Base-by-base conservation (phyloP, 1,140 invertebrate genomes). In the Holotrichia oblita region DNA sequence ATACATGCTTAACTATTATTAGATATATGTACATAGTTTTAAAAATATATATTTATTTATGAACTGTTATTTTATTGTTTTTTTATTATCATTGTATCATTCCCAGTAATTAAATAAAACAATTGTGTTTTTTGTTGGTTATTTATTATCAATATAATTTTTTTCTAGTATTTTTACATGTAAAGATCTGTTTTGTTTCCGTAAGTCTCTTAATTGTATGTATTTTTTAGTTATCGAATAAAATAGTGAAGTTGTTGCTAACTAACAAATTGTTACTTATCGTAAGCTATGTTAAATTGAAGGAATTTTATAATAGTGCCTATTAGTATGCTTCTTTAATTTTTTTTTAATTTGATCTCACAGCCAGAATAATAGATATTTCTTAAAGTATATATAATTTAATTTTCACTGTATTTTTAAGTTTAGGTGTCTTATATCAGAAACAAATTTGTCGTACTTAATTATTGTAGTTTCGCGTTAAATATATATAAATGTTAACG, bases 71-170 rank as follows among this genome's bases (percentile, higher is more conserved):
- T 69, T 69, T 34, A 34, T 34, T 69, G 17, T 69, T 69, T 69
- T n/a, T n/a, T 69, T 17, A 34, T 69, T 69, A 27, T 12, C 27
- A 69, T 69, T 69, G 8, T 69, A 69, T 69, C 61, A 69, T 69
- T 69, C 61, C 61, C 61, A 69, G 22, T 69, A 69, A 69, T 27
- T 69, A 69, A 64, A 64, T 64, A 64, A 69, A 55, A 17, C 14
- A 55, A 55, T 55, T 17, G 48, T 55, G n/a, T 55, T 55, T 55
- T 55, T 55, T 55, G 48, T 55, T 55, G 48, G 48, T 55, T 55
- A 55, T 55, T 55, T 55, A 34, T 34, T 44, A 44, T 55, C 17
- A 55, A 55, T 55, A 55, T 55, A 17, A 55, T 55, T 55, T 34
- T 34, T 34, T 34, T 34, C 27, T 34, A 34, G 27, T 34, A 34